Evolutionary conservation across 2,888 invertebrate species (phyloP), one percentile per base, ranked within the genome.

Genomic region (Xylota segnis): DNA sequence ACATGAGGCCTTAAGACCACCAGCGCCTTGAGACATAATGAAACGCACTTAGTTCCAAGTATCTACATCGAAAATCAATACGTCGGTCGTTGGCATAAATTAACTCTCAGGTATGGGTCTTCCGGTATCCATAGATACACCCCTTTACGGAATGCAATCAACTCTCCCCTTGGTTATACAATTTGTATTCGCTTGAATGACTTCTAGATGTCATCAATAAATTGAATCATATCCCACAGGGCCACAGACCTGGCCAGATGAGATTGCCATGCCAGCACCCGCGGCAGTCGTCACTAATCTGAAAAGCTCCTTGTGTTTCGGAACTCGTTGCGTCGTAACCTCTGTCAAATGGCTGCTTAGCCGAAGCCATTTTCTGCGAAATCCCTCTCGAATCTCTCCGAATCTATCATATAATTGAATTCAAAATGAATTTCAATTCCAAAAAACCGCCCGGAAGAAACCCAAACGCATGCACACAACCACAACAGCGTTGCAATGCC

Each of bases 381-480:
- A 50, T 50, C 50, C 50, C 0, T 50, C 23, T 50, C 47, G 18
- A 23, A 10, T 23, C 23, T 16, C 40, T 16, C 16, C 18, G 18
- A 47, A 23, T 50, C 43, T 43, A 14, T 43, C n/a, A 43, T 23
- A n/a, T n/a, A 23, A 47, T 47, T 47, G 50, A 50, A 23, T 50
- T 18, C 10, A 23, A 50, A 50, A 50, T 18, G 10, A 23, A 50
- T 50, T 50, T 23, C 10, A 0, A 2, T 50, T 50, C 23, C 10
- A 0, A 2, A 50, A 50, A 50, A 18, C 18, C 18, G 10, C 50
- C 50, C 50, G 12, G 18, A 50, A 50, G 50, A 23, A 50, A 45
- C 5, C 4, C 18, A 12, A 4, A 23, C 23, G 5, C 50, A 18
- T 10, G 7, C 50, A 23, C 10, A 50, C 3, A 1, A 3, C 3